Base-by-base conservation (phyloP, 2,888 invertebrate genomes). In the Glaucopsyche alexis region DNA sequence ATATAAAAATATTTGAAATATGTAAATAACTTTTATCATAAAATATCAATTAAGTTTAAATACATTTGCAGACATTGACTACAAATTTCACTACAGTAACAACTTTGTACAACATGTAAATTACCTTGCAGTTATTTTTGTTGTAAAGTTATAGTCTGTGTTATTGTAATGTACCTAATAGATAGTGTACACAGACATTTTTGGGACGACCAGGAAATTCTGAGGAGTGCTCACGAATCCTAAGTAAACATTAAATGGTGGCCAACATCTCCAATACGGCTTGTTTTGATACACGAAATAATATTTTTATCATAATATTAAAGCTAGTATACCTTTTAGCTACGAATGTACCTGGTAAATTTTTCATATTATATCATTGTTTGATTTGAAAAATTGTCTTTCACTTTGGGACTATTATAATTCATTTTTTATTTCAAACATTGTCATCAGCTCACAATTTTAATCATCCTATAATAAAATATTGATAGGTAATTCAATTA, bases 171-270 rank as follows among this genome's bases (percentile, higher is more conserved):
- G 29, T 60, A 1, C 2, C 29, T 29, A 38, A 60, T 60, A 38
- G 14, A 67, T 47, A 67, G 47, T 67, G 19, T 19, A 67, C 42
- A 19, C 13, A 45, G 11, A 5, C 42, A 19, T 67, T 67, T 42
- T 19, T 19, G 16, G 29, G 29, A 45, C 45, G 16, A 47, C 5
- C 45, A 16, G 66, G n/a, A 16, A 42, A 8, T n/a, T 16, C 9
- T 45, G 19, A 42, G 14, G 40, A 42, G 42, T 42, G 16, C 66
- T 67, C n/a, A 67, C 38, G 52, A 72, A 67, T 72, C 72, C 72
- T 72, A 72, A 72, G 66, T 52, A 52, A 72, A 72, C 66, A 72
- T 11, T 49, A 72, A 65, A 16, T 52, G 72, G 45, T 72, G 66
- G 72, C 72, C 50, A 67, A 67, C 16, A 16, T 45, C 66, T 66